Conservation (phyloP, 2,113 vertebrate genomes). For the Pluvianellus socialis region DNA sequence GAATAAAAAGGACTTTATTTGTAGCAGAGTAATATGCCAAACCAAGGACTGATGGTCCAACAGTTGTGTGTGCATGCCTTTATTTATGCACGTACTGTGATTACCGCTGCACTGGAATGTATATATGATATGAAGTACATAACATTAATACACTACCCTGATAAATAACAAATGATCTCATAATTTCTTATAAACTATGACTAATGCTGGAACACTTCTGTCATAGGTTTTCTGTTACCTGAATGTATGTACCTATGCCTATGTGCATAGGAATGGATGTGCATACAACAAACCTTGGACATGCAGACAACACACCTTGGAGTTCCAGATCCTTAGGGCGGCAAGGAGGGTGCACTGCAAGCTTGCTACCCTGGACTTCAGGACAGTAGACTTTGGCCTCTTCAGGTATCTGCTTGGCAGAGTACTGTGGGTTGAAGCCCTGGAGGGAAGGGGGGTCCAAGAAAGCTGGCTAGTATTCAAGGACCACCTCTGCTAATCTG, state of each 20-base stretch:
- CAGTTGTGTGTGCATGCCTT: neutral
- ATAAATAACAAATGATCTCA: neutral
- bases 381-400: too few species aligned
- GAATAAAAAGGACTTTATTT: neutral
- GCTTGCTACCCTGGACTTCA: too few species aligned
- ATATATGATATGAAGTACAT: neutral
- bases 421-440: too few species aligned
- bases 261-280: neutral
- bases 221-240: neutral
- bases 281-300: neutral
- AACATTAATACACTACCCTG: neutral
- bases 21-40: neutral
- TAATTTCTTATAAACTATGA: neutral
- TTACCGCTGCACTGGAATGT: neutral
- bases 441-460: too few species aligned
- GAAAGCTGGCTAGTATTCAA: too few species aligned
- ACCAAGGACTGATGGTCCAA: neutral
- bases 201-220: neutral
- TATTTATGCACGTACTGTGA: neutral
- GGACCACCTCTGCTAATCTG: too few species aligned
- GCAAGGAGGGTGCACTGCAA: too few species aligned
- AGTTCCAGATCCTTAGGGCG: too few species aligned
- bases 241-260: rapidly evolving
- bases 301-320: neutral
- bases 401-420: too few species aligned